A percentile compares a stretch with the other conserved stretches of the same genome.
Conservation (phyloP, 2,888 invertebrate species). For the Drosophila robusta region DNA sequence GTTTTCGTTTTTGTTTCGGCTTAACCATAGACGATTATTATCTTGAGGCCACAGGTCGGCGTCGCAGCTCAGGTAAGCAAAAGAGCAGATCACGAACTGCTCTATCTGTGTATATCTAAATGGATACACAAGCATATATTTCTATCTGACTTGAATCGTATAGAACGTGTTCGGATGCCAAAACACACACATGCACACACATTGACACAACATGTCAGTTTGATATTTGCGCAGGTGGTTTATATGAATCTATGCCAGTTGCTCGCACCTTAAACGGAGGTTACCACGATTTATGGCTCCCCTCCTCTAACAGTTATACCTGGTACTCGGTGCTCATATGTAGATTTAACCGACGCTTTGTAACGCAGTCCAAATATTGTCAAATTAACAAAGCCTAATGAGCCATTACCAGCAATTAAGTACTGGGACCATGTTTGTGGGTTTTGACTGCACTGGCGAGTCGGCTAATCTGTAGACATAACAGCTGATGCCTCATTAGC, state of each 20-base stretch:
- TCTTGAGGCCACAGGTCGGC: constrained; percentile 84
- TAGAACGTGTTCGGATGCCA: constrained; percentile 20
- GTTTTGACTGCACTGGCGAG: constrained; percentile 28
- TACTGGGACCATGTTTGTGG: constrained; percentile 27
- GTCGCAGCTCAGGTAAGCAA: constrained; percentile 84
- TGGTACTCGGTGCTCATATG: constrained; percentile 5
- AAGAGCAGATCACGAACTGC: constrained; percentile 35
- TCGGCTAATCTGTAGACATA: constrained; percentile 27
- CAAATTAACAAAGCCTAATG: constrained; percentile 67
- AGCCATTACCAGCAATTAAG: constrained; percentile 28
- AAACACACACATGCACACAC: constrained; percentile 6
- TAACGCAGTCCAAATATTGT: constrained; percentile 58
- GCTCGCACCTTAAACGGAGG: constrained; percentile 75
- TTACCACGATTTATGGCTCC: constrained; percentile 54
- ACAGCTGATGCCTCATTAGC: constrained; percentile 10
- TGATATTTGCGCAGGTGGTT: constrained; percentile 80
- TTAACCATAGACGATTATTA: constrained; percentile 80
- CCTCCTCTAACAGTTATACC: constrained; percentile 8
- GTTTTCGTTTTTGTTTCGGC: constrained; percentile 44
- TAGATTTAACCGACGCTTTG: constrained; percentile 29
- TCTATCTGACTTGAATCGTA: constrained; percentile 8
- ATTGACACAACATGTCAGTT: constrained; percentile 30
- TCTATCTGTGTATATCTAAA: constrained; percentile 13
- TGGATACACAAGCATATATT: constrained; percentile 1
- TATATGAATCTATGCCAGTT: constrained; percentile 77